Base-by-base conservation (phyloP, 2,888 invertebrate species). In the Drosophila fungiperda region DNA sequence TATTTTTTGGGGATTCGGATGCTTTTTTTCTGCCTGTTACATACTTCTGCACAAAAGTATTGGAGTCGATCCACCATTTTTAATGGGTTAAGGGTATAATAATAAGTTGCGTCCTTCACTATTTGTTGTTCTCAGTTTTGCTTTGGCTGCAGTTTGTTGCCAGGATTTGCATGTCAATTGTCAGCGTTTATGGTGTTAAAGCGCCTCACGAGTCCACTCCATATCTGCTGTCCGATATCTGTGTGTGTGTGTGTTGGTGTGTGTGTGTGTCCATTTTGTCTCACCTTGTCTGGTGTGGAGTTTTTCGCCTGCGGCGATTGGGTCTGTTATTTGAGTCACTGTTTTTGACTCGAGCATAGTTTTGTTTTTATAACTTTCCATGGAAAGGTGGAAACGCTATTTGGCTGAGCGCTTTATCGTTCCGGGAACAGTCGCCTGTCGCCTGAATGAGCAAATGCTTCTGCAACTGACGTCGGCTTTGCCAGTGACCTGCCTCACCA, bases 151-250 rank as follows among this genome's bases (percentile, higher is more conserved):
- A 32, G 79, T 72, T 72, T 68, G 45, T 73, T 57, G 65, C 71
- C 23, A 55, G 61, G 86, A 82, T 83, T 86, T 88, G 64, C 80
- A 80, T 88, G 83, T 77, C 83, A 80, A 77, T 86, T 88, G 87
- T 64, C 87, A 75, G 73, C 83, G 67, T 85, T 82, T 83, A 79
- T 61, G 52, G 53, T 60, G 71, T 59, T 33, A 53, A 35, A 57
- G 65, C 54, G 32, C 49, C 59, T 57, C 57, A 55, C 62, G 33
- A 68, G 64, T 64, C 59, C 76, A 65, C 40, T 60, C 35, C 29
- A 49, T 38, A 59, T 54, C 54, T 50, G 35, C 40, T 59, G 20
- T 11, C 50, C 45, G 26, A 52, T 53, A 12, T 49, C 4, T 36
- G 29, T 49, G n/a, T 32, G 32, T 26, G n/a, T 35, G 32, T 23